These are phyloP conservation scores for Stomatorhinus walkeri DNA, from an alignment of 2,797 vertebrate species.

Conservation along the genomic window DNA sequence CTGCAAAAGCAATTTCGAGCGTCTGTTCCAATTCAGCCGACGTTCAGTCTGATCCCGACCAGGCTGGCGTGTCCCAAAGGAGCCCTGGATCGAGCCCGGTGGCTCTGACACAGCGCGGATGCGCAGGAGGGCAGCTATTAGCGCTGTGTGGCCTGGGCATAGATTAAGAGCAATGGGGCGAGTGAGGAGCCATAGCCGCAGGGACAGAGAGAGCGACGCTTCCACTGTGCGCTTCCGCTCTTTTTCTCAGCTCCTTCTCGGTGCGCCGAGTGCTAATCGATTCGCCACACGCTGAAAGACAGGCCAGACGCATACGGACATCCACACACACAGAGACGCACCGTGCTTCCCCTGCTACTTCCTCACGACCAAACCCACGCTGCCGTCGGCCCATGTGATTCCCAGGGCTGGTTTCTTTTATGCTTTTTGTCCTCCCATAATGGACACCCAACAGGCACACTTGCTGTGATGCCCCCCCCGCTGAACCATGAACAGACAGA, in stretches of 20 bases:
- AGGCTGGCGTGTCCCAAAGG: background rate
- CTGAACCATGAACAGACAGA: background rate
- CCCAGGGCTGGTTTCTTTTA: background rate
- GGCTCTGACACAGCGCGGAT: background rate
- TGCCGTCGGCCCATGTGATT: background rate
- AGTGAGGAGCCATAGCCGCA: background rate
- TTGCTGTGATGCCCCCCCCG: background rate
- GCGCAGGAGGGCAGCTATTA: background rate
- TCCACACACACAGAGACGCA: background rate
- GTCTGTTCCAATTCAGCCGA: constrained; percentile 11
- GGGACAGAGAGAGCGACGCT: background rate
- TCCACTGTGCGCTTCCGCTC: too few relatives aligned
- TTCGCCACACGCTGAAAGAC: background rate
- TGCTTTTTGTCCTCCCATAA: background rate
- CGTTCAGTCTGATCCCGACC: background rate
- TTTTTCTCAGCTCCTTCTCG: background rate
- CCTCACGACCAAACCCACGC: background rate
- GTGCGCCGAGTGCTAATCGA: background rate
- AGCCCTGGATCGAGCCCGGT: background rate
- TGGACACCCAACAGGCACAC: background rate
- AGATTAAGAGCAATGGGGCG: constrained; percentile 12
- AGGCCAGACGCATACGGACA: background rate
- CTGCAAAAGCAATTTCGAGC: background rate
- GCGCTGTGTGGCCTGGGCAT: background rate
- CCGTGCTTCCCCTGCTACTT: background rate